phyloP scores from a whole-genome alignment of 92 coral and sea anemone species.

The Heteractis magnifica region DNA sequence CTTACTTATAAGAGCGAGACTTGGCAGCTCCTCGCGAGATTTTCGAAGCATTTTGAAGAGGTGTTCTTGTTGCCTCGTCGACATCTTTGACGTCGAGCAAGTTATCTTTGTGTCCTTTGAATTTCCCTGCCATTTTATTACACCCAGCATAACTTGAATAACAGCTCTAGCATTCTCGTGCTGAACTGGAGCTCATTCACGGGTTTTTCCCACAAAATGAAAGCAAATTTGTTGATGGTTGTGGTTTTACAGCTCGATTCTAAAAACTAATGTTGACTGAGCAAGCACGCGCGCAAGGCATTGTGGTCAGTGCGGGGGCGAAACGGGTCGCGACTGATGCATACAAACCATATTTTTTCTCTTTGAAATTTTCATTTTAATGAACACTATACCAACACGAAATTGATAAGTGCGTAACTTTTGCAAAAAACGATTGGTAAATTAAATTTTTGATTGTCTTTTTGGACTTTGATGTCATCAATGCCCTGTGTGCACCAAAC shows the following conservation, averaged over 20 bases:
- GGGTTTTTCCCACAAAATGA: conserved; percentile 24
- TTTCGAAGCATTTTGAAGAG: conserved; percentile 41
- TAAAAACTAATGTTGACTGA: conserved; percentile 33
- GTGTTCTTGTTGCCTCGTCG: conserved; percentile 27
- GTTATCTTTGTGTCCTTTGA: conserved; percentile 25
- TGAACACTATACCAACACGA: neutral
- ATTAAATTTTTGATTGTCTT: neutral
- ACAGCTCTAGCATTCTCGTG: conserved; percentile 16
- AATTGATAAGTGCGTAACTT: neutral
- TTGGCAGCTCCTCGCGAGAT: conserved; percentile 62
- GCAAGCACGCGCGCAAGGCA: conserved; percentile 19
- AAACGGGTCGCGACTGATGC: neutral
- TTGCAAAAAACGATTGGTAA: neutral
- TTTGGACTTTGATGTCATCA: neutral
- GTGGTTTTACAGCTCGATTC: conserved; percentile 31
- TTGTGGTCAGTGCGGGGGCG: conserved; percentile 44
- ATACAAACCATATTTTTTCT: neutral
- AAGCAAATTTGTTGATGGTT: conserved; percentile 19
- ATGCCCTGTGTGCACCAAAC: neutral
- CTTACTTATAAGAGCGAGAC: conserved; percentile 68
- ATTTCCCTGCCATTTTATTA: conserved; percentile 25
- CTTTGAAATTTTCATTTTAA: neutral
- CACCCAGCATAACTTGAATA: conserved; percentile 25
- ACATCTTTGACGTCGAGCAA: conserved; percentile 18
- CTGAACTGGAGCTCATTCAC: conserved; percentile 16